Evolutionary conservation across 2,888 invertebrate genomes (phyloP).

Genomic region (Lymantria monacha): DNA sequence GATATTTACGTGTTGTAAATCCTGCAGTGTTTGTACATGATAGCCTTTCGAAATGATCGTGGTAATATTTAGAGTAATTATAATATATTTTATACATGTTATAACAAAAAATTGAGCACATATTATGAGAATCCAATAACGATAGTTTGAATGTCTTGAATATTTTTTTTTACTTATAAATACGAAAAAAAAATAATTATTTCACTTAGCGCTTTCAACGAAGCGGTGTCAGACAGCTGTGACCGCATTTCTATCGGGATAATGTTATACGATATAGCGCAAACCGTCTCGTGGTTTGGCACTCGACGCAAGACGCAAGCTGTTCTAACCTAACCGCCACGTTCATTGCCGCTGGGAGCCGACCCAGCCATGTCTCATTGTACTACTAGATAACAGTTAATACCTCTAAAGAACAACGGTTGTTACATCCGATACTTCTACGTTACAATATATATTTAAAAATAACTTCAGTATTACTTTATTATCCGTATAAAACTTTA

Average conservation of each 20-base stretch:
- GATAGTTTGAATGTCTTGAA: constrained; percentile 29
- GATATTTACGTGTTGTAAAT: too few species aligned
- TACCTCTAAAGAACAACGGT: constrained; percentile 18
- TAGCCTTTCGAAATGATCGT: too few species aligned
- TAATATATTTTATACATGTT: too few species aligned
- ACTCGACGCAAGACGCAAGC: constrained; percentile 32
- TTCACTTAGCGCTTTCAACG: constrained; percentile 20
- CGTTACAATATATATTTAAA: constrained; percentile 1
- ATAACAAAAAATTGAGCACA: too few species aligned
- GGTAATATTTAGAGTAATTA: too few species aligned
- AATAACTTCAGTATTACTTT: too few species aligned
- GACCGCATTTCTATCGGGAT: constrained; percentile 49
- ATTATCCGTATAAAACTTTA: too few species aligned
- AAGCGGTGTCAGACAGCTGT: constrained; percentile 31
- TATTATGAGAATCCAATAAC: constrained; percentile 17
- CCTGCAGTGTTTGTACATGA: too few species aligned
- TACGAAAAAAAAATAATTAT: constrained; percentile 29
- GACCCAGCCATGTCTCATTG: constrained; percentile 14
- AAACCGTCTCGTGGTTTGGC: constrained; percentile 49
- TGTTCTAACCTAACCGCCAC: constrained; percentile 19
- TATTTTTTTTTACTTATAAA: constrained; percentile 23
- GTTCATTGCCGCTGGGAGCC: constrained; percentile 18
- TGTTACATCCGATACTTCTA: constrained; percentile 10
- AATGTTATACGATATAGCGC: constrained; percentile 46
- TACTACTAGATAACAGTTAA: constrained; percentile 16